Evolutionary conservation across 2,888 invertebrate genomes (phyloP).

Genomic region (Drosophila anomelani): DNA sequence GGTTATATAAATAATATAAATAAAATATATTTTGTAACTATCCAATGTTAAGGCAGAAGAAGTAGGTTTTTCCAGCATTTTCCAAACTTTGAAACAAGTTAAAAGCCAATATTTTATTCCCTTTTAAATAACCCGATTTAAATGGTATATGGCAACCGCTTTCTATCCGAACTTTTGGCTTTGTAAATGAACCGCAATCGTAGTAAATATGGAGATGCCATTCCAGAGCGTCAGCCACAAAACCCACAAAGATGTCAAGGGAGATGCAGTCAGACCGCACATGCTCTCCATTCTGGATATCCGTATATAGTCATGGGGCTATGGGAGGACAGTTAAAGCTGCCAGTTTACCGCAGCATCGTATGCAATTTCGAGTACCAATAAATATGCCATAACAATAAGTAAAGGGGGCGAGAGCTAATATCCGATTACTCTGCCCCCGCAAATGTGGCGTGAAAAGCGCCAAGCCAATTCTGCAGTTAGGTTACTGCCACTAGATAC

Average conservation of each 20-base stretch:
- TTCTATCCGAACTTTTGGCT: constrained; percentile 45
- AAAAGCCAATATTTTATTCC: neutral
- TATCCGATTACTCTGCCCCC: constrained; percentile 70
- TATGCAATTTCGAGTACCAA: constrained; percentile 64
- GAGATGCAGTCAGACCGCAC: constrained; percentile 26
- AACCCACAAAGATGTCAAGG: constrained; percentile 48
- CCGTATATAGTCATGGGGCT: constrained; percentile 42
- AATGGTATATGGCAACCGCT: neutral
- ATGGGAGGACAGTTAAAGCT: constrained; percentile 42
- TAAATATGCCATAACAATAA: constrained; percentile 80
- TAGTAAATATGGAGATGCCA: constrained; percentile 41
- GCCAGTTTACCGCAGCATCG: constrained; percentile 47
- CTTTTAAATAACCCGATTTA: neutral
- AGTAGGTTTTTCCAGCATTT: fast-evolving
- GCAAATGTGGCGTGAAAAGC: constrained; percentile 72
- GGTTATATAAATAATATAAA: neutral
- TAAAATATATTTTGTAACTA: neutral
- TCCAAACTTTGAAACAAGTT: neutral
- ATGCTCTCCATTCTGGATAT: neutral
- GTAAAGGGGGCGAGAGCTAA: constrained; percentile 61
- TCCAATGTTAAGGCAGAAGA: neutral
- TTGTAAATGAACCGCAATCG: constrained; percentile 53
- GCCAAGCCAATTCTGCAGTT: constrained; percentile 53
- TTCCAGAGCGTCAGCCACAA: constrained; percentile 56
- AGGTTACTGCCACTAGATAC: constrained; percentile 17